phyloP scores from a whole-genome alignment of 2,888 invertebrate species.

The Helicoverpa assulta region DNA sequence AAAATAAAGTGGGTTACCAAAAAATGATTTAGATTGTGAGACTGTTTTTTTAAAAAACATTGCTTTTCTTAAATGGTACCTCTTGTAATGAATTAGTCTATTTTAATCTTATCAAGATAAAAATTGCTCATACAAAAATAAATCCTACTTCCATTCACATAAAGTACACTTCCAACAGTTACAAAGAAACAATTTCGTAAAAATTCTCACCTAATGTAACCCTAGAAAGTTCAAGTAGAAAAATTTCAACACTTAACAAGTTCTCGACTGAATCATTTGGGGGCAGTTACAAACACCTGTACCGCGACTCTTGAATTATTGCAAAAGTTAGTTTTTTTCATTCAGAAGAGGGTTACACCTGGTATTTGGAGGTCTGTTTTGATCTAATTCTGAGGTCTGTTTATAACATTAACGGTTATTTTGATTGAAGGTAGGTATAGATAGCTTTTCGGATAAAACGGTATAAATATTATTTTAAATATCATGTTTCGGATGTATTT shows the following conservation, averaged over 20 bases:
- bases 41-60: no score
- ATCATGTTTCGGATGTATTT: no score
- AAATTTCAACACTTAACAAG: conserved; percentile 69
- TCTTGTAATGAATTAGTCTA: no score
- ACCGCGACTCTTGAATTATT: conserved; percentile 68
- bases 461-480: no score
- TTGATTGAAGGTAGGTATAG: no score
- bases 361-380: not conserved
- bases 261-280: conserved; percentile 68
- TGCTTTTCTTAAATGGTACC: no score
- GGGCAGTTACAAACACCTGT: conserved; percentile 70
- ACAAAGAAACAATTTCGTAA: conserved; percentile 24
- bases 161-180: not conserved
- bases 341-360: conserved; percentile 48
- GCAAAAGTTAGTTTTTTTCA: conserved; percentile 68
- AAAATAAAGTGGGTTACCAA: no score
- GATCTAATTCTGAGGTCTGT: not conserved
- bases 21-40: no score
- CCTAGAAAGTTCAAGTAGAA: conserved; percentile 61
- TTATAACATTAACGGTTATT: not conserved
- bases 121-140: no score
- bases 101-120: no score
- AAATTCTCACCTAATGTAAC: conserved; percentile 52
- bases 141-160: no score
- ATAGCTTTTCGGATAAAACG: no score